Evolutionary conservation across 2,113 vertebrate species (phyloP).

Genomic region (Psettodes erumei): DNA sequence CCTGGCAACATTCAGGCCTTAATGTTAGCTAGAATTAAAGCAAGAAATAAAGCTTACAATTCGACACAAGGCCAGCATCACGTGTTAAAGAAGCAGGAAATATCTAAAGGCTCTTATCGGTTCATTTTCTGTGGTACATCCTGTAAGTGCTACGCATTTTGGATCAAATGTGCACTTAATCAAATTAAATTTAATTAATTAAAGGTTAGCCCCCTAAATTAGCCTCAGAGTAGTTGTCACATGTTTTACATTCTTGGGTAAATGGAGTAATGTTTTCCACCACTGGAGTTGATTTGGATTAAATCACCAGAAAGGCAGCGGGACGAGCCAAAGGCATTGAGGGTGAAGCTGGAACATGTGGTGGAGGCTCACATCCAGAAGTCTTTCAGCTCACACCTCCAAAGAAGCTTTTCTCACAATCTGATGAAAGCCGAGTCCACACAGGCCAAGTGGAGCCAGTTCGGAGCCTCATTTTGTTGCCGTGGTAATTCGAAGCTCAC

Average conservation of each 20-base stretch:
- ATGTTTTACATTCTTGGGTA: neutral
- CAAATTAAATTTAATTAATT: neutral
- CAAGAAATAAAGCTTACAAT: too few relatives aligned
- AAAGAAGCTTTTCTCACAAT: neutral
- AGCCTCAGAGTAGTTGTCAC: neutral
- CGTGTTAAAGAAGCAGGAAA: too few relatives aligned
- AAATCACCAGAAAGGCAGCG: neutral
- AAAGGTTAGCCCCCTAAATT: too few relatives aligned
- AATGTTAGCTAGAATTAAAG: too few relatives aligned
- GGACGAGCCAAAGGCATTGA: neutral
- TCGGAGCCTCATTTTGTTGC: constrained; percentile 8
- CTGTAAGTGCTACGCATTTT: too few relatives aligned
- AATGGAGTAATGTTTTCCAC: neutral
- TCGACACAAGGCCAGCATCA: too few relatives aligned
- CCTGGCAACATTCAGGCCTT: too few relatives aligned
- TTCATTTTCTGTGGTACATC: too few relatives aligned
- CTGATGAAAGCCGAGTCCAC: too few relatives aligned
- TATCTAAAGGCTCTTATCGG: too few relatives aligned
- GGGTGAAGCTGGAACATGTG: neutral
- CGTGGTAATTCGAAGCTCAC: too few relatives aligned
- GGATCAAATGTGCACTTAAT: too few relatives aligned
- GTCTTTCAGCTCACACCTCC: neutral
- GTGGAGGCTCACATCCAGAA: neutral
- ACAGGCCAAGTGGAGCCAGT: neutral
- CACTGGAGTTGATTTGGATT: neutral